These are phyloP conservation scores for Eospalax fontanierii DNA, from an alignment of 2,797 vertebrate species.

Conservation along the genomic window DNA sequence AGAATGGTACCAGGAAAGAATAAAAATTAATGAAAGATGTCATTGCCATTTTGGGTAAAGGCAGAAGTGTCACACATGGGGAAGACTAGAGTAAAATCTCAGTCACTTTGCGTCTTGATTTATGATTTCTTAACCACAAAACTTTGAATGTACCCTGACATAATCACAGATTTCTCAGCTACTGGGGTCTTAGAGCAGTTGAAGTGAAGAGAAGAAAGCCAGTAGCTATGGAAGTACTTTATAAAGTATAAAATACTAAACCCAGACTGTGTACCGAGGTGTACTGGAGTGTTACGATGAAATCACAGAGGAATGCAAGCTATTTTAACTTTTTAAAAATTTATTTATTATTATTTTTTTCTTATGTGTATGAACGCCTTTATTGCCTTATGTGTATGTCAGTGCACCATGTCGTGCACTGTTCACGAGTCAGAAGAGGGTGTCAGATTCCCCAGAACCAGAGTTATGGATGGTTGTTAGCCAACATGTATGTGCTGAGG, in stretches of 20 bases:
- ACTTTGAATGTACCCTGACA: not conserved
- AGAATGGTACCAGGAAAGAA: not conserved
- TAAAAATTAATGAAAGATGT: conserved; percentile 20
- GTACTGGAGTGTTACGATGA: not conserved
- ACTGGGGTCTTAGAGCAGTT: not conserved
- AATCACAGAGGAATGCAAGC: not conserved
- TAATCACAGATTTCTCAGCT: conserved; percentile 7
- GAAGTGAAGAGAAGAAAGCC: not conserved
- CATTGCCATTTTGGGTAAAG: not conserved
- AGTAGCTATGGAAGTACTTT: conserved; percentile 28
- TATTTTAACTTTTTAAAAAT: not conserved
- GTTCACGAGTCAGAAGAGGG: too few relatives aligned
- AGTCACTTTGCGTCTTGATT: not conserved
- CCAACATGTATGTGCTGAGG: too few relatives aligned
- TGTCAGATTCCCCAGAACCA: too few relatives aligned
- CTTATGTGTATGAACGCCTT: too few relatives aligned
- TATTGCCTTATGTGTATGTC: too few relatives aligned
- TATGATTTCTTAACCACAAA: not conserved
- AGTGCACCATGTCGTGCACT: too few relatives aligned
- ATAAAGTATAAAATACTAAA: conserved; percentile 13
- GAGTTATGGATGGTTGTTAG: too few relatives aligned
- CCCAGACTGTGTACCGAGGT: not conserved
- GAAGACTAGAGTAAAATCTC: not conserved
- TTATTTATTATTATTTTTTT: too few relatives aligned
- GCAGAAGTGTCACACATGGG: not conserved